These are phyloP conservation scores for Drosophila stalkeri DNA, from an alignment of 2,888 invertebrate genomes.

Conservation along the genomic window DNA sequence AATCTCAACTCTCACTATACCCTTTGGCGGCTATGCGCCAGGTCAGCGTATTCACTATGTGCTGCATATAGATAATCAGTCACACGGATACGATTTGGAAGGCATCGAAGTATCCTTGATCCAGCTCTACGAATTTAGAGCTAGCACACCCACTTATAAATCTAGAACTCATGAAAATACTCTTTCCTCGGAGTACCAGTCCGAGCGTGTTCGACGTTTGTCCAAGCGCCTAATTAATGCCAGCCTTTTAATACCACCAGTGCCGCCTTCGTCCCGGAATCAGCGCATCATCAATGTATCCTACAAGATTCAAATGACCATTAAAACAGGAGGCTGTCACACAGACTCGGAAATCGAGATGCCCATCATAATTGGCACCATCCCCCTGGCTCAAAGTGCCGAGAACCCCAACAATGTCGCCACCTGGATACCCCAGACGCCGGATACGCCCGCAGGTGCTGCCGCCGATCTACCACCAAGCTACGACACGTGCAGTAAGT, in stretches of 20 bases:
- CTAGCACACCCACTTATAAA: conserved; percentile 51
- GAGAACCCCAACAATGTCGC: conserved; percentile 50
- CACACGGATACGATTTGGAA: conserved; percentile 84
- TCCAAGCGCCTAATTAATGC: conserved; percentile 60
- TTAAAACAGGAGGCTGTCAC: conserved; percentile 52
- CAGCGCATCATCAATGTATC: conserved; percentile 53
- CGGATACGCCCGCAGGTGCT: conserved; percentile 54
- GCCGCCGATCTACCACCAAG: conserved; percentile 66
- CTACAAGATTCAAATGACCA: conserved; percentile 50
- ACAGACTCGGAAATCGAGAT: conserved; percentile 46
- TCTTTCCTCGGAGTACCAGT: conserved; percentile 36
- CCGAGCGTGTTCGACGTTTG: conserved; percentile 54
- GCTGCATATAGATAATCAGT: conserved; percentile 90
- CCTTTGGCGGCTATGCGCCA: conserved; percentile 90
- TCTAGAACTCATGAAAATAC: conserved; percentile 27
- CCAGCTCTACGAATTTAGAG: conserved; percentile 57
- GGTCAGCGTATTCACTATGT: conserved; percentile 89
- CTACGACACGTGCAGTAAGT: conserved; percentile 71
- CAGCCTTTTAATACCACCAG: conserved; percentile 58
- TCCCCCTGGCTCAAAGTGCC: conserved; percentile 69
- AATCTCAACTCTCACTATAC: conserved; percentile 83
- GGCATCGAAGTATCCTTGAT: conserved; percentile 57
- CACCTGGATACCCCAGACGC: conserved; percentile 67
- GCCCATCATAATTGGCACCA: conserved; percentile 73
- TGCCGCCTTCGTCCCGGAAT: conserved; percentile 63